Conservation (phyloP, 2,888 invertebrate species). For the Athalia cordata region DNA sequence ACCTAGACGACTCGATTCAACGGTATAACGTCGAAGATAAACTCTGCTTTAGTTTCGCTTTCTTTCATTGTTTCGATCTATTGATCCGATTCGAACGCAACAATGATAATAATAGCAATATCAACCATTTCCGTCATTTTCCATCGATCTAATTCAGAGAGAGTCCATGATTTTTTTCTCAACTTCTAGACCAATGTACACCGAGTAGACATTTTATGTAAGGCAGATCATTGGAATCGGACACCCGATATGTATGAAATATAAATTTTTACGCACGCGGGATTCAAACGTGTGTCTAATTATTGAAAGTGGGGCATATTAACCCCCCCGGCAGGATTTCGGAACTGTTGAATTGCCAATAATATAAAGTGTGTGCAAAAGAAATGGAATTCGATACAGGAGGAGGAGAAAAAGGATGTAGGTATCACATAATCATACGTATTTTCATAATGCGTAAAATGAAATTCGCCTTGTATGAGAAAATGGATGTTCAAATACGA, state of each 20-base stretch:
- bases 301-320: slow-evolving; percentile 33
- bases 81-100: slow-evolving; percentile 4
- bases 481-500: no score
- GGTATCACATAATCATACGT: no score
- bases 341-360: neutral
- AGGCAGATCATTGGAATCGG: no score
- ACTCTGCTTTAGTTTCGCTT: slow-evolving; percentile 44
- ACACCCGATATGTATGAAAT: neutral
- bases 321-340: slow-evolving; percentile 17
- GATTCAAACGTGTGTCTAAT: slow-evolving; percentile 5
- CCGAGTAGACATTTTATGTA: no score
- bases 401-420: no score
- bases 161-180: no score
- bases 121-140: slow-evolving; percentile 10
- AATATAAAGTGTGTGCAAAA: neutral
- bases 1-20: neutral
- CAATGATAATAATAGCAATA: neutral
- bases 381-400: no score
- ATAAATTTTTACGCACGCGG: neutral
- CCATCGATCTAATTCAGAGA: no score
- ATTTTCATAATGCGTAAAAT: no score
- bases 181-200: no score
- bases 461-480: no score
- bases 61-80: slow-evolving; percentile 25
- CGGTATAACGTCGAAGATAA: neutral